Evolutionary conservation across 1,140 invertebrate genomes (phyloP).

Genomic region (Diabrotica undecimpunctata): DNA sequence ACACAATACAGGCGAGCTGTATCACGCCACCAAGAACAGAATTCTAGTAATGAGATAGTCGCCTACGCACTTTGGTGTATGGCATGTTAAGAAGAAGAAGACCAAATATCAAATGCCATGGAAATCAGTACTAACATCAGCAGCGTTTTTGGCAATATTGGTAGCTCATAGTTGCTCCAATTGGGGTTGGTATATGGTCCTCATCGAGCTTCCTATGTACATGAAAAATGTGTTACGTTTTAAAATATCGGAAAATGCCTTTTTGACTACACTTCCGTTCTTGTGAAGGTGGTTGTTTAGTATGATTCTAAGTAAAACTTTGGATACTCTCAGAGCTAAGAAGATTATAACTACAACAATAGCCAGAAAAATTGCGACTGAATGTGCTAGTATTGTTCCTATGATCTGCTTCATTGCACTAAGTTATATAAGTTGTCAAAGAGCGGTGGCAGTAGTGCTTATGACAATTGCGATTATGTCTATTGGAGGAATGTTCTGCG

Average conservation of each 20-base stretch:
- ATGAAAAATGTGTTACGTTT: slow-evolving; percentile 89
- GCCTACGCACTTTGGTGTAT: too few relatives aligned
- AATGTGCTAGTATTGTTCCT: slow-evolving; percentile 61
- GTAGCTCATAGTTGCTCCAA: slow-evolving; percentile 77
- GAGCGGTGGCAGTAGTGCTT: slow-evolving; percentile 64
- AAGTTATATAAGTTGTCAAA: slow-evolving; percentile 66
- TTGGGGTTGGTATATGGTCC: slow-evolving; percentile 92
- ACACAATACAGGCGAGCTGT: too few relatives aligned
- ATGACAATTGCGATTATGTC: slow-evolving; percentile 70
- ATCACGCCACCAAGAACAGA: too few relatives aligned
- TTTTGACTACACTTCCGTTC: slow-evolving; percentile 69
- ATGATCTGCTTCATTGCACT: slow-evolving; percentile 64
- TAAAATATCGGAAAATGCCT: slow-evolving; percentile 75
- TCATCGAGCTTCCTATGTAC: slow-evolving; percentile 89
- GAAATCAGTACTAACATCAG: slow-evolving; percentile 66
- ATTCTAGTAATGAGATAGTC: too few relatives aligned
- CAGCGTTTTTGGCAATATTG: slow-evolving; percentile 70
- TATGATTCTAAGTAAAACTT: slow-evolving; percentile 60
- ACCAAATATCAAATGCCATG: slow-evolving; percentile 59
- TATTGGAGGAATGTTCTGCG: slow-evolving; percentile 82
- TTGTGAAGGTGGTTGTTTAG: slow-evolving; percentile 74
- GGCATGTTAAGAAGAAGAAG: too few relatives aligned
- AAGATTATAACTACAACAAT: slow-evolving; percentile 61
- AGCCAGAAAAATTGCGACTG: slow-evolving; percentile 47
- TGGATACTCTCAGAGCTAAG: slow-evolving; percentile 61